A percentile compares a stretch with the other conserved stretches of the same genome.
phyloP scores from a whole-genome alignment of 2,888 invertebrate genomes.

The Parnassius glacialis region DNA sequence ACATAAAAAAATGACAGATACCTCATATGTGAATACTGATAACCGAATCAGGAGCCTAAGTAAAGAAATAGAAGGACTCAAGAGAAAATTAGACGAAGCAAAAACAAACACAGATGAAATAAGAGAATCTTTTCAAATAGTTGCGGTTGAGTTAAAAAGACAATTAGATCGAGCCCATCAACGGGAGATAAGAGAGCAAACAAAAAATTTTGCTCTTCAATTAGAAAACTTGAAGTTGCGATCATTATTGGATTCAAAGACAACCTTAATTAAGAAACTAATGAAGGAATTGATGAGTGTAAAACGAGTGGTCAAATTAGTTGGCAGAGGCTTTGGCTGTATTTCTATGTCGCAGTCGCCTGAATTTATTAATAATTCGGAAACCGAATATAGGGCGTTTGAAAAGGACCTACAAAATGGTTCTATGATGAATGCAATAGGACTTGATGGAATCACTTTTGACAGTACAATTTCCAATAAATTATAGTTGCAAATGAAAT shows the following conservation, averaged over 20 bases:
- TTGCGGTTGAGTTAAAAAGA: conserved; percentile 56
- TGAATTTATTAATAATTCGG: conserved; percentile 39
- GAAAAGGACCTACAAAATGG: conserved; percentile 49
- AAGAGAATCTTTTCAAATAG: conserved; percentile 43
- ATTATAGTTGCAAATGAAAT: not conserved
- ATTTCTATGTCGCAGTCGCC: conserved; percentile 36
- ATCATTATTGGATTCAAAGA: conserved; percentile 52
- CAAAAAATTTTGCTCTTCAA: conserved; percentile 47
- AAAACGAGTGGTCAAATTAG: conserved; percentile 53
- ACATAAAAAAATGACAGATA: conserved; percentile 34
- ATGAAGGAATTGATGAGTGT: conserved; percentile 55
- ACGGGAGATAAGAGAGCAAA: conserved; percentile 49
- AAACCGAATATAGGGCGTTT: conserved; percentile 54
- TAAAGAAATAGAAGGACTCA: conserved; percentile 46
- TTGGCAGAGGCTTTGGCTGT: conserved; percentile 46
- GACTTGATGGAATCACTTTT: conserved; percentile 39
- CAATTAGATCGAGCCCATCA: conserved; percentile 51
- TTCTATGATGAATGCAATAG: conserved; percentile 33
- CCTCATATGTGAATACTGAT: conserved; percentile 20
- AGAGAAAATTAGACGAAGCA: conserved; percentile 44
- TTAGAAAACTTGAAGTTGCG: conserved; percentile 66
- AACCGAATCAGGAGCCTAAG: conserved; percentile 35
- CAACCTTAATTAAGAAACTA: conserved; percentile 49
- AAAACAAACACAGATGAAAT: conserved; percentile 42
- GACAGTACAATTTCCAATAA: conserved; percentile 41